Evolutionary conservation across 2,113 vertebrate species (phyloP).

Genomic region (Saccopteryx bilineata): DNA sequence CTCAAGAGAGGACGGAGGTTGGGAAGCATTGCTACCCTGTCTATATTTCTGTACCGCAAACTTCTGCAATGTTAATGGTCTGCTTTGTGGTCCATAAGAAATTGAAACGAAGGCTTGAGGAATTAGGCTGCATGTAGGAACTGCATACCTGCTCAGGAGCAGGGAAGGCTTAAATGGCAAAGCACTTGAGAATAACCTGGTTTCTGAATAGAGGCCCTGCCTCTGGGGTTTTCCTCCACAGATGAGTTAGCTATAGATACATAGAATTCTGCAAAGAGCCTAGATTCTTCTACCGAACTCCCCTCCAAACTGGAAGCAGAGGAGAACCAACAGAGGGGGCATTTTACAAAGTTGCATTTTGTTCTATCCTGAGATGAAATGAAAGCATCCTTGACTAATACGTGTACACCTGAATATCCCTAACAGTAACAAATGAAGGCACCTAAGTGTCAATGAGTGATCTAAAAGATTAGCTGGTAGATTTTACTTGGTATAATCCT

Average conservation of each 20-base stretch:
- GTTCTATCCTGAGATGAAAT: slow-evolving; percentile 2
- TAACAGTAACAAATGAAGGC: slow-evolving; percentile 15
- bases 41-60: not conserved
- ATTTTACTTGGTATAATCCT: slow-evolving; percentile 63
- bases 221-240: not conserved
- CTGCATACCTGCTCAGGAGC: not conserved
- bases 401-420: not conserved
- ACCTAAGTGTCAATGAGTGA: slow-evolving; percentile 11
- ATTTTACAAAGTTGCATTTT: not conserved
- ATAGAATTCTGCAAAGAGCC: not conserved
- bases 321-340: not conserved
- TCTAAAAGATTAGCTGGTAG: slow-evolving; percentile 20
- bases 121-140: not conserved
- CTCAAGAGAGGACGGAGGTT: not conserved
- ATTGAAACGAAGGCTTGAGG: not conserved
- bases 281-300: not conserved
- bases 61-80: not conserved
- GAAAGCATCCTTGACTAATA: not conserved
- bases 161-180: not conserved
- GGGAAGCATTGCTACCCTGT: not conserved
- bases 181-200: not conserved
- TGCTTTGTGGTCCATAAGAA: not conserved
- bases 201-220: not conserved
- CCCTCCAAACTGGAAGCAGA: not conserved
- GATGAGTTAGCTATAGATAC: not conserved